Conservation (phyloP, 1,140 invertebrate species). For the Thaumatotibia leucotreta region DNA sequence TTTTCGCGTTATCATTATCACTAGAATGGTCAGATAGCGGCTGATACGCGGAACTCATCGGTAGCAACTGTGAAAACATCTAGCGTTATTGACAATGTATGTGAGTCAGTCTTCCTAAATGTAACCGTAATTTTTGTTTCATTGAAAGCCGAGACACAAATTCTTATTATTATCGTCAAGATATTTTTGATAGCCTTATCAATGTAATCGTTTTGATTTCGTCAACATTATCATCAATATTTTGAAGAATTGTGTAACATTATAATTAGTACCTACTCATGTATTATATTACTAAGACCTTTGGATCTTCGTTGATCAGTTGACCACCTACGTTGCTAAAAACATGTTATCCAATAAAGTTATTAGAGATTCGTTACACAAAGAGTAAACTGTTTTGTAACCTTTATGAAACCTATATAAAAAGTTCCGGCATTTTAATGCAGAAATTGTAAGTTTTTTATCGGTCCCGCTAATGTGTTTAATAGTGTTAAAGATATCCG, state of each 20-base stretch:
- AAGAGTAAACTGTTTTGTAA: too few relatives aligned
- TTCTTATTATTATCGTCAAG: background rate
- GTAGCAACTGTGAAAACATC: conserved; percentile 8
- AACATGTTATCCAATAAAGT: too few relatives aligned
- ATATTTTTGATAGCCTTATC: background rate
- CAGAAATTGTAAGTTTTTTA: background rate
- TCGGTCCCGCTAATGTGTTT: background rate
- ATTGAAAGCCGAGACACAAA: background rate
- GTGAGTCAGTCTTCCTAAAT: background rate
- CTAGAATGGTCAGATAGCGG: background rate
- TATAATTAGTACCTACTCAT: too few relatives aligned
- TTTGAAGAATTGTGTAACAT: too few relatives aligned
- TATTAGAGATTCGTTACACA: too few relatives aligned
- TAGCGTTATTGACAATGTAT: background rate
- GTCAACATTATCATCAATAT: too few relatives aligned
- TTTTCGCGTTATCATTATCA: background rate
- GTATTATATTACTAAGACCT: too few relatives aligned
- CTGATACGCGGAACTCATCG: conserved; percentile 4
- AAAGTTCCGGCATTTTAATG: too few relatives aligned
- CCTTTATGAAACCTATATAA: too few relatives aligned
- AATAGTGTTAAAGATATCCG: background rate
- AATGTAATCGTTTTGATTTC: background rate
- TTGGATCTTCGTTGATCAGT: too few relatives aligned
- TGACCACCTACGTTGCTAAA: too few relatives aligned
- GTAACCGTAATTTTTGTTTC: background rate